Percentiles rank a stretch among this genome's conserved stretches.
These are phyloP conservation scores for Serripes groenlandicus DNA, from an alignment of 2,888 invertebrate genomes.

Conservation along the genomic window DNA sequence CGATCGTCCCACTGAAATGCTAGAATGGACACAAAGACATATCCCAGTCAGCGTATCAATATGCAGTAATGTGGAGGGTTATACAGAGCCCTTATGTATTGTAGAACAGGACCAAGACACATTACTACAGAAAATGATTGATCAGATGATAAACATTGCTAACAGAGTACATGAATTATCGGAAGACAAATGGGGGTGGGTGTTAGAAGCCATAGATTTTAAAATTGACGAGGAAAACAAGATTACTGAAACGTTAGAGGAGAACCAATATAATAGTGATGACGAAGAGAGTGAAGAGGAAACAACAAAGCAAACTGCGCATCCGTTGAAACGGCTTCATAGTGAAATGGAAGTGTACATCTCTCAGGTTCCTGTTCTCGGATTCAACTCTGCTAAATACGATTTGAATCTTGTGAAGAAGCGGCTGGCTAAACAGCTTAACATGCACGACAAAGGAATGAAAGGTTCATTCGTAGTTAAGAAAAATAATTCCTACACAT, in stretches of 20 bases:
- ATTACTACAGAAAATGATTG: slow-evolving; percentile 39
- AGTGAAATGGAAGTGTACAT: slow-evolving; percentile 28
- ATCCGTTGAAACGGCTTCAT: slow-evolving; percentile 31
- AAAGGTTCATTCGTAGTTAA: slow-evolving; percentile 28
- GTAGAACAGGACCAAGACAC: slow-evolving; percentile 51
- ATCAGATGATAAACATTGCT: slow-evolving; percentile 25
- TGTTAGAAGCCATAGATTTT: slow-evolving; percentile 34
- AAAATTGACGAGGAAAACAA: slow-evolving; percentile 18
- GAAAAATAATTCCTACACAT: slow-evolving; percentile 34
- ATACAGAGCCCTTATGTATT: slow-evolving; percentile 38
- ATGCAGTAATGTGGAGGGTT: slow-evolving; percentile 49
- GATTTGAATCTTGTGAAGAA: slow-evolving; percentile 46
- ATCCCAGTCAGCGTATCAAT: too few relatives aligned
- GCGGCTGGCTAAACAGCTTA: slow-evolving; percentile 22
- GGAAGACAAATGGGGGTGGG: slow-evolving; percentile 48
- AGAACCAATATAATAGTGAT: not conserved
- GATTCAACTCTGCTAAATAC: slow-evolving; percentile 58
- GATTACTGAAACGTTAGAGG: not conserved
- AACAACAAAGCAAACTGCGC: not conserved
- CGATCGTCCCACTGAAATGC: slow-evolving; percentile 15
- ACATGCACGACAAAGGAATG: slow-evolving; percentile 16
- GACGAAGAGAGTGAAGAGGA: not conserved
- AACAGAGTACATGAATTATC: slow-evolving; percentile 21
- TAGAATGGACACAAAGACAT: slow-evolving; percentile 53
- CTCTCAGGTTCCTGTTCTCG: slow-evolving; percentile 44